Conservation (phyloP, 1,140 invertebrate species). For the Drosophila lowei region DNA sequence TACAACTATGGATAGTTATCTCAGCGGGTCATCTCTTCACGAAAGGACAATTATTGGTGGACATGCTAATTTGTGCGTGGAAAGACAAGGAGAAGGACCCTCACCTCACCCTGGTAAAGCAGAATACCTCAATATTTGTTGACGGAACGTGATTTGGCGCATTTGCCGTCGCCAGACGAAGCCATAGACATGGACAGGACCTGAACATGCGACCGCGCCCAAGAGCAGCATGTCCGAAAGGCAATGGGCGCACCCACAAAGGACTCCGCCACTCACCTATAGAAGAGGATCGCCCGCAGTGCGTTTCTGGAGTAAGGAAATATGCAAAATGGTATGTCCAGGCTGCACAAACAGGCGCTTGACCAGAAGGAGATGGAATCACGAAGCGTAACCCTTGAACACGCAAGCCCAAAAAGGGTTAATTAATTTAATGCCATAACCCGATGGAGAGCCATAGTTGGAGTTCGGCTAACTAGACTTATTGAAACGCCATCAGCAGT, state of each 20-base stretch:
- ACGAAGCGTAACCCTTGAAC: constrained; percentile 67
- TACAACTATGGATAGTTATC: constrained; percentile 80
- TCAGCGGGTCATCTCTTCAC: constrained; percentile 82
- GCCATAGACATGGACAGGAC: constrained; percentile 6
- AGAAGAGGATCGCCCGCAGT: constrained; percentile 14
- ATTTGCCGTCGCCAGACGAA: constrained; percentile 40
- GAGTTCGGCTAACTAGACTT: constrained; percentile 31
- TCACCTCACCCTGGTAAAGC: constrained; percentile 55
- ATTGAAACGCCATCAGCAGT: constrained; percentile 33
- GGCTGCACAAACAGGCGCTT: constrained; percentile 67
- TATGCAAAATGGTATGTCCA: constrained; percentile 70
- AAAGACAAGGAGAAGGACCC: not conserved
- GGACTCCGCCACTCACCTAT: not conserved
- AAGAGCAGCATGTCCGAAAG: constrained; percentile 12
- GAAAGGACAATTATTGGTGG: constrained; percentile 79
- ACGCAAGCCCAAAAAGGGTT: constrained; percentile 71
- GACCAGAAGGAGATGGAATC: not conserved
- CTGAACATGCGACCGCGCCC: constrained; percentile 53
- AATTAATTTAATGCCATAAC: constrained; percentile 74
- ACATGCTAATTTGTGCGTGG: constrained; percentile 82
- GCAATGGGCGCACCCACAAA: constrained; percentile 19
- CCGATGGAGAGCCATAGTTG: constrained; percentile 24
- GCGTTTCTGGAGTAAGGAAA: constrained; percentile 36
- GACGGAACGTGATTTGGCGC: constrained; percentile 81
- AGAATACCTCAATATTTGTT: constrained; percentile 83